Evolutionary conservation across 2,113 vertebrate species (phyloP), one percentile per base, ranked within the genome.

Genomic region (Vicugna pacos): DNA sequence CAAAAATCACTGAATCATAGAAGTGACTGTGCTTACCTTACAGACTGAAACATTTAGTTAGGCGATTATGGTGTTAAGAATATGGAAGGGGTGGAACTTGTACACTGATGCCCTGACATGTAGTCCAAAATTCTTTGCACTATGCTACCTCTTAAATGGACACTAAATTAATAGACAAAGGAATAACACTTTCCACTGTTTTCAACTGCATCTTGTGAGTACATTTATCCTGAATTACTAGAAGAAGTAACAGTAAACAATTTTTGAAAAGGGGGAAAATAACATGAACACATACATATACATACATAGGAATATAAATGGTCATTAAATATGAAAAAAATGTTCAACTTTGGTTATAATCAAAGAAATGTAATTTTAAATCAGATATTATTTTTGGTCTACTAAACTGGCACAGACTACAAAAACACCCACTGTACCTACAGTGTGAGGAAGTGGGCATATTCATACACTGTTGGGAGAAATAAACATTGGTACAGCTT

Each of bases 331-430:
- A 72, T 9, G 32, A 67, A 96, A 85, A 87, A 90, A 89, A 91
- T 67, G 88, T n/a, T 84, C 38, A 91, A 88, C 6, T 94, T 69
- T 46, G 22, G 30, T 70, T 84, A 48, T 76, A 93, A 88, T 32
- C 19, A 81, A 89, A 95, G 56, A 76, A 83, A 58, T 72, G 10
- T 72, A 90, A 56, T 92, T 86, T 95, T 70, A 93, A 93, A 95
- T 82, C 65, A 86, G 46, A 62, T 93, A 65, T 14, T 30, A 69
- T 60, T 89, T 90, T 94, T 80, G 42, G n/a, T 89, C 64, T 88
- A 91, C n/a, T 84, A 97, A 90, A 84, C 22, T 65, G 28, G n/a
- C 58, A 84, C 22, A 93, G 46, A 65, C 58, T 79, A 60, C 72
- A 91, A 95, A 93, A 92, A 88, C 30, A 83, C 8, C 26, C 56